These are phyloP conservation scores for Rallus limicola DNA, from an alignment of 2,113 vertebrate genomes.

Conservation along the genomic window DNA sequence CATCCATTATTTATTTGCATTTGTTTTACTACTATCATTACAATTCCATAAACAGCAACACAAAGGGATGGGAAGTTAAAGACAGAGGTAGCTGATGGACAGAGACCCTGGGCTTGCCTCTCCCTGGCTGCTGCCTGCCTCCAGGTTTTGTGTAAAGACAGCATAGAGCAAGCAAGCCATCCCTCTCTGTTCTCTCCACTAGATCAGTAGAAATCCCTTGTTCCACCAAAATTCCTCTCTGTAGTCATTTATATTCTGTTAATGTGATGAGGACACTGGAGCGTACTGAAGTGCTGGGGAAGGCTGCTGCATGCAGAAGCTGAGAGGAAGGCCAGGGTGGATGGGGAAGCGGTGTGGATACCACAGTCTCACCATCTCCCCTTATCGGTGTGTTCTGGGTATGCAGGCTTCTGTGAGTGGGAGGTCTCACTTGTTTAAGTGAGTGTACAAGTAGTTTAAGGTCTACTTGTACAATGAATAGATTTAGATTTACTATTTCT, in stretches of 20 bases:
- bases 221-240: not conserved
- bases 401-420: not conserved
- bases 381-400: not conserved
- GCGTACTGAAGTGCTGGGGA: not conserved
- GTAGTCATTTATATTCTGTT: not conserved
- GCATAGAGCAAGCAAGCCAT: not conserved
- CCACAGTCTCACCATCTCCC: fast-evolving
- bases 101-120: not conserved
- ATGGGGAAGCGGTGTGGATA: not conserved
- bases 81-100: not conserved
- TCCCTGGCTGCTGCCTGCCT: not conserved
- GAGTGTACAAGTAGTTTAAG: not conserved
- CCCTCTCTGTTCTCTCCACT: not conserved
- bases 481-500: not conserved
- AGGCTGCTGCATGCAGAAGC: not conserved
- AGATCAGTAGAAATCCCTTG: not conserved
- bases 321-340: not conserved
- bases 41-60: constrained; percentile 44
- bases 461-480: not conserved
- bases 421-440: not conserved
- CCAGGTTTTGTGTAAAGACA: not conserved
- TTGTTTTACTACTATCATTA: constrained; percentile 49
- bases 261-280: not conserved
- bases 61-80: not conserved
- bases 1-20: constrained; percentile 57